Evolutionary conservation across 2,113 vertebrate genomes (phyloP), one percentile per base, ranked within the genome.

Genomic region (Tringa solitaria): DNA sequence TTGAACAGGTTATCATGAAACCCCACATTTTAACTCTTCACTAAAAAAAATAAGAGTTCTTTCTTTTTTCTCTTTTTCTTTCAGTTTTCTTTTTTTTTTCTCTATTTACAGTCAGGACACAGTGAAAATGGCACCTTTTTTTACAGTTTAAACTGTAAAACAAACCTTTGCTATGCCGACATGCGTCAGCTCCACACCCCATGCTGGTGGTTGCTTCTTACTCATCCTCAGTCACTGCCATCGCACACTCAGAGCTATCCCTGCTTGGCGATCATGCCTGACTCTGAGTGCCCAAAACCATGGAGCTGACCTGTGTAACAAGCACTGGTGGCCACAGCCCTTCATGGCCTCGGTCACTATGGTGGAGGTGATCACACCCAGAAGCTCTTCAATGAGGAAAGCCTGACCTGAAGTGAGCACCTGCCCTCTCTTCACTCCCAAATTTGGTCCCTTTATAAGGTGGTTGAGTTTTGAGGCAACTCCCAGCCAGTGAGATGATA

Each of bases 231-330:
- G 32, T 35, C n/a, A 17, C 51, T 1, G 0, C 26, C 46, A 18
- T 9, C 1, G 1, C 4, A 6, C 0, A 0, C 72, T 73, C n/a
- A 27, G 50, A 76, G 27, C 53, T 43, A 10, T 24, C 32, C 8
- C 7, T 17, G 37, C 67, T 57, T 3, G 1, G 33, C 0, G 3
- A 14, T 33, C 6, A 2, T 30, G 30, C 10, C 57, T 0, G 2
- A 13, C 72, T 46, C 27, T 15, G 80, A 14, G 60, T 26, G 51
- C 18, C 67, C 50, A 32, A 2, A 41, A 24, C 46, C 67, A 3
- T 0, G 8, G 72, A n/a, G 37, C 27, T 59, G 46, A 37, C 16
- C n/a, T 17, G 14, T 14, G 30, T 6, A 2, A 15, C 10, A 21
- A 19, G n/a, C 57, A 14, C 33, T 12, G 26, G 13, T 68, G 61